phyloP scores from a whole-genome alignment of 2,113 vertebrate genomes.

The Butorides virescens region DNA sequence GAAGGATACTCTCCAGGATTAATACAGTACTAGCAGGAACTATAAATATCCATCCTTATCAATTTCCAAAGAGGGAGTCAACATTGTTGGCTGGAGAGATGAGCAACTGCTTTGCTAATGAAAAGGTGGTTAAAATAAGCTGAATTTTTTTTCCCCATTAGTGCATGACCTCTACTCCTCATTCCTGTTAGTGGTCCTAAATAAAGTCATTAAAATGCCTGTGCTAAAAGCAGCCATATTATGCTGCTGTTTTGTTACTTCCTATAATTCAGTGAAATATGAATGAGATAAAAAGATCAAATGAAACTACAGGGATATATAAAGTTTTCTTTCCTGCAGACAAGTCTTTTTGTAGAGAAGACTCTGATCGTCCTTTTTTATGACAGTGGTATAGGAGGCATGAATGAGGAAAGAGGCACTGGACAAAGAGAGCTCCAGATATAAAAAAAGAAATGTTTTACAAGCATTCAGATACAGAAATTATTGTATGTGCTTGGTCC shows the following conservation, averaged over 20 bases:
- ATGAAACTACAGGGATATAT: neutral
- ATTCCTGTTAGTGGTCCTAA: neutral
- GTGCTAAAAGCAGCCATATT: neutral
- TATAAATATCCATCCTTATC: neutral
- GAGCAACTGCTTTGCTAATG: neutral
- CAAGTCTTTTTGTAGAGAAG: neutral
- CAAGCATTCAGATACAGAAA: neutral
- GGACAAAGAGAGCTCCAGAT: neutral
- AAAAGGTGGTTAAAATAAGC: neutral
- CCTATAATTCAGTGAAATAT: neutral
- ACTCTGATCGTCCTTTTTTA: neutral
- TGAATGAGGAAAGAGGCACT: neutral
- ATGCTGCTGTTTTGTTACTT: neutral
- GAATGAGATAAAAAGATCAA: neutral
- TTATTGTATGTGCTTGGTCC: neutral
- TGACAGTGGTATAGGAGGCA: neutral
- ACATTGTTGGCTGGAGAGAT: neutral
- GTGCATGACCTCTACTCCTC: neutral
- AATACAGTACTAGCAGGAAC: neutral
- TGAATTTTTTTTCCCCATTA: neutral
- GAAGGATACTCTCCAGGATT: neutral
- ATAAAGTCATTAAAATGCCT: neutral
- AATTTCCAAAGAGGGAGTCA: neutral
- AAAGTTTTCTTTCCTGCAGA: neutral
- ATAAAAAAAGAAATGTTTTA: neutral